Evolutionary conservation across 1,140 invertebrate species (phyloP).

Genomic region (Pissodes strobi): DNA sequence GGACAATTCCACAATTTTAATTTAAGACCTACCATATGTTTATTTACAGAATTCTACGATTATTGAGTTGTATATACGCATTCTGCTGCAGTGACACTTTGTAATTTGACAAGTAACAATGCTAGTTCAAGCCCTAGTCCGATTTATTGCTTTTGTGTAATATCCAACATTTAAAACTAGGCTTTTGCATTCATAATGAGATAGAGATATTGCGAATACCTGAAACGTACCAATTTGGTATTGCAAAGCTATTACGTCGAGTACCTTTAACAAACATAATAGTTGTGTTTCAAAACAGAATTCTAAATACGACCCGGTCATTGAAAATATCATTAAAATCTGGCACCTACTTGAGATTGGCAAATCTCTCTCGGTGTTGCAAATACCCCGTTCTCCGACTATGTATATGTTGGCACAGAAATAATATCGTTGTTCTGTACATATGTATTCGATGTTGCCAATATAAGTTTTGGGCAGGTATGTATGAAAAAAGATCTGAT

Average conservation of each 20-base stretch:
- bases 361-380: conserved; percentile 15
- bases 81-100: too few relatives aligned
- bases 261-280: conserved; percentile 24
- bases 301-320: conserved; percentile 18
- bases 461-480: too few relatives aligned
- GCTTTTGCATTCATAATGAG: background rate
- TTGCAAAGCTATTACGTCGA: conserved; percentile 18
- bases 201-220: conserved; percentile 13
- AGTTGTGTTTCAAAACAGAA: conserved; percentile 20
- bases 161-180: background rate
- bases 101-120: too few relatives aligned
- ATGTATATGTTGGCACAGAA: too few relatives aligned
- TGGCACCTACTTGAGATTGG: conserved; percentile 24
- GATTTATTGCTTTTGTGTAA: background rate
- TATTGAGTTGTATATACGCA: too few relatives aligned
- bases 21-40: too few relatives aligned
- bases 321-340: conserved; percentile 25
- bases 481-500: too few relatives aligned
- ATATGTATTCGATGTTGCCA: too few relatives aligned
- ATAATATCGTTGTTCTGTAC: too few relatives aligned
- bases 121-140: too few relatives aligned
- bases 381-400: conserved; percentile 5
- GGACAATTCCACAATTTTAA: too few relatives aligned
- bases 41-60: too few relatives aligned
- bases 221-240: conserved; percentile 17